These are phyloP conservation scores for Carcharodon carcharias DNA, from an alignment of 2,797 vertebrate species.

Conservation along the genomic window DNA sequence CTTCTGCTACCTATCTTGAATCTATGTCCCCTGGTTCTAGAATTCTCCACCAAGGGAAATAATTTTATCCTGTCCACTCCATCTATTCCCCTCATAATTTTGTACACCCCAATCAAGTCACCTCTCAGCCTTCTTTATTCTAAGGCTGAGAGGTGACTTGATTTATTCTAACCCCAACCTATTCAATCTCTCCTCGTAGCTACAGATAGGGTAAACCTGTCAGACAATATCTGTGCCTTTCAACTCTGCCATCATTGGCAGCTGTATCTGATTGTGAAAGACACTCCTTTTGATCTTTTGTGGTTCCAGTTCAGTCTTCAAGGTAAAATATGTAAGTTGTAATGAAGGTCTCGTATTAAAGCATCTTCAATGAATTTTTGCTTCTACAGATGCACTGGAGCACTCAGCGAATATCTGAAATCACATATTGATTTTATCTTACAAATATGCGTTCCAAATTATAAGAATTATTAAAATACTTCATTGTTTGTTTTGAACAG, in stretches of 20 bases:
- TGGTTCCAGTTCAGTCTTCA: neutral
- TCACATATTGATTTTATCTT: neutral
- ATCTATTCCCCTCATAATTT: too few species aligned
- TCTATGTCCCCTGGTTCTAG: too few species aligned
- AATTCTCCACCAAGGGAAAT: too few species aligned
- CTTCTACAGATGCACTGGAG: neutral
- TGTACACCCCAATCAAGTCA: too few species aligned
- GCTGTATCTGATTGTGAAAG: neutral
- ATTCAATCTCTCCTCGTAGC: neutral
- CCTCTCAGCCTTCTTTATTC: too few species aligned
- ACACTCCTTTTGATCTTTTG: neutral
- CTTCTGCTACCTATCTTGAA: too few species aligned
- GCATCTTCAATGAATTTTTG: neutral
- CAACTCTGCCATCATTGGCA: neutral
- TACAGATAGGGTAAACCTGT: neutral
- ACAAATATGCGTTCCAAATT: neutral
- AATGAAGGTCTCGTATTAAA: neutral
- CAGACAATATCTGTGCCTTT: neutral
- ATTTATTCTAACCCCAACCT: too few species aligned
- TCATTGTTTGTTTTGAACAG: neutral
- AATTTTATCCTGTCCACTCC: too few species aligned
- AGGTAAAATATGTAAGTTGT: neutral
- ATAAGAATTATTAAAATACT: neutral
- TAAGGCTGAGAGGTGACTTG: too few species aligned
- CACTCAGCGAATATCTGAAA: neutral